phyloP scores from a whole-genome alignment of 2,797 vertebrate species.

The Hippocampus kuda region DNA sequence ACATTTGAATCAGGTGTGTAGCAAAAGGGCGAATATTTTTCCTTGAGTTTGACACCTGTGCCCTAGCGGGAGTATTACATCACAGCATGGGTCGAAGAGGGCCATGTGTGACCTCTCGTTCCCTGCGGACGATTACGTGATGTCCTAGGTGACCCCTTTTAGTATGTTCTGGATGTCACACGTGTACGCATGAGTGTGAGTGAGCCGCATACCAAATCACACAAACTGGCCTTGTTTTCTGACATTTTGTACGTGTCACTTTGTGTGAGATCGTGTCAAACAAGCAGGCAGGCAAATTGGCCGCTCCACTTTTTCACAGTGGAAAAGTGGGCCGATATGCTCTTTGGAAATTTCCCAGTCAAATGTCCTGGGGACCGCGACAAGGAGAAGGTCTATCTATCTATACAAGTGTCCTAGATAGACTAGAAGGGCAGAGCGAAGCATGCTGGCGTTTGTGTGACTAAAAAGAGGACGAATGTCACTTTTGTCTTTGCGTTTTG shows the following conservation, averaged over 20 bases:
- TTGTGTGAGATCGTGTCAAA: slow-evolving; percentile 37
- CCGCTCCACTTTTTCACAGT: slow-evolving; percentile 74
- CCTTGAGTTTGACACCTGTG: slow-evolving; percentile 3
- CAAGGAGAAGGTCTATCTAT: slow-evolving; percentile 75
- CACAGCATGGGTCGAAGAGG: slow-evolving; percentile 20
- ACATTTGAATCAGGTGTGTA: too few species aligned
- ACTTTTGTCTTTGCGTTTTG: background rate
- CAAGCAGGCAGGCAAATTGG: slow-evolving; percentile 59
- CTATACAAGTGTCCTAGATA: slow-evolving; percentile 77
- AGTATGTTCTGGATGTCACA: background rate
- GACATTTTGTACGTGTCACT: slow-evolving; percentile 21
- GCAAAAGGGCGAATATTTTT: too few species aligned
- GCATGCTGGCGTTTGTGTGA: slow-evolving; percentile 29
- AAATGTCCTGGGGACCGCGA: slow-evolving; percentile 73
- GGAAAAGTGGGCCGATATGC: slow-evolving; percentile 75
- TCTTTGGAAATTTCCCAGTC: slow-evolving; percentile 76
- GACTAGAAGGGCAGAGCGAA: slow-evolving; percentile 32
- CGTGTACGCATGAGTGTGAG: background rate
- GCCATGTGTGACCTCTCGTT: slow-evolving; percentile 21
- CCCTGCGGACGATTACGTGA: background rate
- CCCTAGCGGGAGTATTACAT: slow-evolving; percentile 40
- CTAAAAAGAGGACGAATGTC: background rate
- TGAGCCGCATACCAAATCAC: background rate
- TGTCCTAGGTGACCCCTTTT: background rate
- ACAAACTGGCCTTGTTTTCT: background rate